Base-by-base conservation (phyloP, 2,113 vertebrate genomes). In the Fulmarus glacialis region DNA sequence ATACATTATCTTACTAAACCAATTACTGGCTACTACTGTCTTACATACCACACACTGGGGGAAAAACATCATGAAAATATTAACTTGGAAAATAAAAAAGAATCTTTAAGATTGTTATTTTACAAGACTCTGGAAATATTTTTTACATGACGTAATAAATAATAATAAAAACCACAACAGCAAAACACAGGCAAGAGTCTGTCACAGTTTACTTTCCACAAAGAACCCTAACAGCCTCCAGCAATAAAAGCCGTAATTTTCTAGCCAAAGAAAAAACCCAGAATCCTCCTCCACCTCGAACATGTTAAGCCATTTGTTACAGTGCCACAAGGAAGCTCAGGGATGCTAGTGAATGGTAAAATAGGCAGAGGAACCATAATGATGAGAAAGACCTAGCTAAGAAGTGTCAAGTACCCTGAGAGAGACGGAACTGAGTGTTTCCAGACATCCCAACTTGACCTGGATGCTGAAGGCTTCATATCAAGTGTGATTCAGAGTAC, bases 1-100 rank as follows among this genome's bases (percentile, higher is more conserved):
- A 24, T 11, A 36, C 1, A 66, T 9, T 43, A 21, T 13, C 47
- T 80, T 80, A 72, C 38, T 79, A 53, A 38, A 67, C 24, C 14
- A 70, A 15, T 88, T 92, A 63, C 75, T 52, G 43, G 16, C 32
- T 93, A 29, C 32, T 59, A 14, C 38, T 82, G 17, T 45, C 27
- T 36, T 58, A 64, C 3, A 55, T 15, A 62, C 3, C 22, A 59
- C 11, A 50, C 0, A 1, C 5, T 21, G 3, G 12, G 12, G 8
- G 9, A 7, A 67, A 78, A 85, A 30, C 5, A 45, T 18, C 45
- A 43, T 34, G 26, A 71, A 89, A 93, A 87, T 29, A 62, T 11
- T 9, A 29, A 59, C 23, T 62, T 58, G 47, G 4, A 82, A 74
- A 88, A 79, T 30, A 36, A 27, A 66, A 79, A 40, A 63, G 1